phyloP scores from a whole-genome alignment of 2,113 vertebrate genomes.

The Pardalotus punctatus region DNA sequence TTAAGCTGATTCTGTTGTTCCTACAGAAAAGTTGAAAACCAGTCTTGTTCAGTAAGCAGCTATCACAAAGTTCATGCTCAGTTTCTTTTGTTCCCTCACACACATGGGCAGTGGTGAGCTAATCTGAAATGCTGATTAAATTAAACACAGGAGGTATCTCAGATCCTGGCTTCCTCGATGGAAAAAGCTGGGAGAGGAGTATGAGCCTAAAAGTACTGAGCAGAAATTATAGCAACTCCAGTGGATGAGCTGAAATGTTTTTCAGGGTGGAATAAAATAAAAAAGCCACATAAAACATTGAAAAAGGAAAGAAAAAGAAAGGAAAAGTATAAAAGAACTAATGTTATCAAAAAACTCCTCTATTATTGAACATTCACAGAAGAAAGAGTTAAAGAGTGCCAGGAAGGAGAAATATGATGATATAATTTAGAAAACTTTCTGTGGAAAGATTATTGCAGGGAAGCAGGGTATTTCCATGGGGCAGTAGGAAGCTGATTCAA shows the following conservation, averaged over 20 bases:
- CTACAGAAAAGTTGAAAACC: neutral
- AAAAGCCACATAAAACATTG: neutral
- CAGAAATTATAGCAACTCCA: neutral
- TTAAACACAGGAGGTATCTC: neutral
- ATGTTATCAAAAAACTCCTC: neutral
- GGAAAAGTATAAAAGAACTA: neutral
- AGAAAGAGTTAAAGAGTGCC: neutral
- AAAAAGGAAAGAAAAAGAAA: neutral
- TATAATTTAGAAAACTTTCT: neutral
- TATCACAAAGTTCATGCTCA: neutral
- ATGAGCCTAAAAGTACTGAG: neutral
- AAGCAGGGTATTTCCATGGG: neutral
- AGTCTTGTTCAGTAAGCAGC: neutral
- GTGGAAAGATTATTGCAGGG: neutral
- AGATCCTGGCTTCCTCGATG: neutral
- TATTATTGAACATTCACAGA: neutral
- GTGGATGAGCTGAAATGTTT: neutral
- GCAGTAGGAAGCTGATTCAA: neutral
- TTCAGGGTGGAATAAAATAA: neutral
- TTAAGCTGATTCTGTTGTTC: neutral
- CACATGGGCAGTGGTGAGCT: neutral
- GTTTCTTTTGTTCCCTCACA: neutral
- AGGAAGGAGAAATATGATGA: neutral
- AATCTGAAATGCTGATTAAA: neutral
- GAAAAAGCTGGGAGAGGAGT: slow-evolving; percentile 16